Conservation (phyloP, 2,888 invertebrate species). For the Phlogophora meticulosa region DNA sequence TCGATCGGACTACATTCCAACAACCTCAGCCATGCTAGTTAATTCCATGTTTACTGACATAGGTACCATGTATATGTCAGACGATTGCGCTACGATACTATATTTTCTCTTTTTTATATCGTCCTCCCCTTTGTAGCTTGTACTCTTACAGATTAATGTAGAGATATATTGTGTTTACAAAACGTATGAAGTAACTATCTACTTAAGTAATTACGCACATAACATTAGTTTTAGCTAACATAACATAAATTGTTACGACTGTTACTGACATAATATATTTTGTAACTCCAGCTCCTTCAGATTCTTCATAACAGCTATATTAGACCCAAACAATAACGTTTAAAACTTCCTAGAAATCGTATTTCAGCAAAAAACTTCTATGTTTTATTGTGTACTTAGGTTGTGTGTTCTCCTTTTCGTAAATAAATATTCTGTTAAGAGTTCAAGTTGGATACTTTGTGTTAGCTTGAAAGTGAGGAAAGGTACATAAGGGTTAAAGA, state of each 20-base stretch:
- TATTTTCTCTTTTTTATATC: constrained; percentile 20
- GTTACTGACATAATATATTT: constrained; percentile 17
- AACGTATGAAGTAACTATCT: constrained; percentile 26
- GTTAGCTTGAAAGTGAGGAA: constrained; percentile 11
- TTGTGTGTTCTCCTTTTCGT: constrained; percentile 37
- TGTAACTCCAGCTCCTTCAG: constrained; percentile 30
- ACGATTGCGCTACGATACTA: constrained; percentile 4
- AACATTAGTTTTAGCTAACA: constrained; percentile 27
- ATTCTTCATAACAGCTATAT: constrained; percentile 37
- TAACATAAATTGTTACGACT: constrained; percentile 34
- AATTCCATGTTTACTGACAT: constrained; percentile 6
- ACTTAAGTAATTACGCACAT: constrained; percentile 30
- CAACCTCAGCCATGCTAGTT: not conserved
- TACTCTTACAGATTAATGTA: constrained; percentile 25
- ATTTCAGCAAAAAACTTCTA: constrained; percentile 48
- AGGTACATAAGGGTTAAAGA: constrained; percentile 23
- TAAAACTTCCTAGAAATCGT: constrained; percentile 46
- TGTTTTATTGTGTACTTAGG: constrained; percentile 49
- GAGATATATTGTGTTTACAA: constrained; percentile 28
- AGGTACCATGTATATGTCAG: not conserved
- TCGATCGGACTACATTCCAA: not conserved
- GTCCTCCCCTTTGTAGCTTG: constrained; percentile 3
- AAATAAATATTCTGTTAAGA: constrained; percentile 44
- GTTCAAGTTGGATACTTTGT: constrained; percentile 43
- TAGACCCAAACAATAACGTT: constrained; percentile 46